Base-by-base conservation (phyloP, 2,888 invertebrate species). In the Caenorhabditis japonica region DNA sequence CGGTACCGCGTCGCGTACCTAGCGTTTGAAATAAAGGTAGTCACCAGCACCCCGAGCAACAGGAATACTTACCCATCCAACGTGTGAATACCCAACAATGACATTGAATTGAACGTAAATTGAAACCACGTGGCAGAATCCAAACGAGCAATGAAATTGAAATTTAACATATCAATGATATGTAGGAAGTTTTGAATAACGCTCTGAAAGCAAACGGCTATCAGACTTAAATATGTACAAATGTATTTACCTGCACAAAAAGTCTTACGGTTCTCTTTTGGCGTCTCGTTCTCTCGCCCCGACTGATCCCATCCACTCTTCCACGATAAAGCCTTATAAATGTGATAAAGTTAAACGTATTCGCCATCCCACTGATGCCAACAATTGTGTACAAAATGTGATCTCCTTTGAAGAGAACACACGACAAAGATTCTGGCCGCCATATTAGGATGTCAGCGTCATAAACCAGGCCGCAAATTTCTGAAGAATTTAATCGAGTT, bases 381-480 rank as follows among this genome's bases (percentile, higher is more conserved):
- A 58, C 15, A 25, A 58, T 34, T 7, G 36, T 34, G 21, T 5
- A 34, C n/a, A 47, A 15, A 7, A 47, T 19, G 15, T 4, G 12
- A 7, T 15, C 7, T 5, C 17, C 58, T 3, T 27, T 38, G 1
- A 3, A 7, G 2, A 13, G 1, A 0, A 47, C 46, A 27, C 58
- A 46, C 0, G 33, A 33, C 2, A 25, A 13, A 2, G 17, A 23
- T 25, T 58, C 38, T 1, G 46, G 21, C 4, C 15, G 34, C 58
- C 58, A 58, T 3, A n/a, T 21, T 3, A 47, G 13, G 0, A 46
- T 13, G 10, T 44, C 25, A 3, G 58, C 46, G 27, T 58, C 47
- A 23, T 44, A 58, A 12, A 58, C 33, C 15, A 46, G 47, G 15
- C 58, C 58, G 27, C 46, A 46, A 4, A 12, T 3, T 4, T n/a